A percentile compares a stretch with the other conserved stretches of the same genome.
Conservation (phyloP, 2,797 vertebrate species). For the Sebastes steindachneri region DNA sequence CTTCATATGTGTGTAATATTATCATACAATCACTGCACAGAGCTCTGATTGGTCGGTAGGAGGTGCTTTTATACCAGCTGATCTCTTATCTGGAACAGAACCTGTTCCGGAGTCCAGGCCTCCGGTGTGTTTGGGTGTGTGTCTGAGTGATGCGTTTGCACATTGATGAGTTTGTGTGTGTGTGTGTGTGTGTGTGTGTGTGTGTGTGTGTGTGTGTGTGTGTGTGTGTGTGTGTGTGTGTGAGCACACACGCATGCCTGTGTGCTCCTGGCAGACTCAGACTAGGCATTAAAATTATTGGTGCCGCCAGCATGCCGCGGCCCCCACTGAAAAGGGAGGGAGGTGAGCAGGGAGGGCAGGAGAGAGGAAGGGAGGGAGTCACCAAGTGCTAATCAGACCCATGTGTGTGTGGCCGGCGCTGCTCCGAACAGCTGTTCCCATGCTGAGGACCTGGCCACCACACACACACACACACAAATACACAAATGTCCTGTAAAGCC, state of each 20-base stretch:
- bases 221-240: conserved; percentile 1
- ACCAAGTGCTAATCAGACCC: conserved; percentile 85
- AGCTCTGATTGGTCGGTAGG: too few species aligned
- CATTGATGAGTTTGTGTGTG: conserved; percentile 16
- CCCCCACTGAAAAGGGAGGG: conserved; percentile 80
- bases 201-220: neutral
- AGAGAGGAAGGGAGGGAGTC: conserved; percentile 70
- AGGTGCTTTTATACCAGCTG: too few species aligned
- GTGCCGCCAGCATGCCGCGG: conserved; percentile 82
- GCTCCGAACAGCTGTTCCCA: conserved; percentile 82
- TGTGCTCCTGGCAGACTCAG: conserved; percentile 76
- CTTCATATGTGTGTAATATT: too few species aligned
- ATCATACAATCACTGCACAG: too few species aligned
- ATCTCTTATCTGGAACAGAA: too few species aligned
- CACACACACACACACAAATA: conserved; percentile 35
- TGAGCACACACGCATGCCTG: conserved; percentile 32
- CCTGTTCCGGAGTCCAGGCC: too few species aligned
- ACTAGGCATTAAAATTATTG: conserved; percentile 83
- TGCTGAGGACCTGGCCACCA: conserved; percentile 62
- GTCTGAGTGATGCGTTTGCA: too few species aligned
- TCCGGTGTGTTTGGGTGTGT: too few species aligned
- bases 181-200: neutral
- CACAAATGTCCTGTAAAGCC: conserved; percentile 25
- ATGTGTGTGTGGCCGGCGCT: conserved; percentile 81
- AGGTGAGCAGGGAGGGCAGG: conserved; percentile 72